Conservation (phyloP, 2,113 vertebrate species). For the Alethe castanea region DNA sequence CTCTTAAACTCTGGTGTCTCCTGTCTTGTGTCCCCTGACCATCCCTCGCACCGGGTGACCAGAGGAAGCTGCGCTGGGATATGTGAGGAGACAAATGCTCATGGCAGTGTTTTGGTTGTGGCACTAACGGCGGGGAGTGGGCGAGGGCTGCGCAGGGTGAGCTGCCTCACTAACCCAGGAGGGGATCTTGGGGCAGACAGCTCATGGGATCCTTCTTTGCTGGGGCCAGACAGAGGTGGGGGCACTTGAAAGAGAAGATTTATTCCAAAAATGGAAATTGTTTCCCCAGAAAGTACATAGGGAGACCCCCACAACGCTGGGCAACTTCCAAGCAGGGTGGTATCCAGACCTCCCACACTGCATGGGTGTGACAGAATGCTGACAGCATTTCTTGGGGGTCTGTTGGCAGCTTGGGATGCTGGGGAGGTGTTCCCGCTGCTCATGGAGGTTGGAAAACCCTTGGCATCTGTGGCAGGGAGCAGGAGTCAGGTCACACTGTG, state of each 20-base stretch:
- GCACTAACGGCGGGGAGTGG: conserved; percentile 29
- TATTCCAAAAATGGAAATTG: background rate
- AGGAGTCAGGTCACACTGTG: background rate
- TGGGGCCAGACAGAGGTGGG: background rate
- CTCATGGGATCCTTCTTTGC: background rate
- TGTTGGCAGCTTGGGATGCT: background rate
- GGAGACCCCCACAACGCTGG: background rate
- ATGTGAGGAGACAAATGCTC: conserved; percentile 84
- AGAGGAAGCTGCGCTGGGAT: conserved; percentile 99
- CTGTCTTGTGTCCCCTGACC: conserved; percentile 74
- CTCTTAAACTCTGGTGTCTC: conserved; percentile 57
- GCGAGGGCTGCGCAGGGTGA: background rate
- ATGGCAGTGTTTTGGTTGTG: conserved; percentile 27
- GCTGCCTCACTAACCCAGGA: background rate
- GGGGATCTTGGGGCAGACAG: background rate
- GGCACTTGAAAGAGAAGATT: background rate
- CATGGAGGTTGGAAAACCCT: background rate
- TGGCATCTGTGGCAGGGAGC: background rate
- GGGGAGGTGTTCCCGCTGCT: background rate
- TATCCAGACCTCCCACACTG: background rate
- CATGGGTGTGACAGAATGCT: background rate
- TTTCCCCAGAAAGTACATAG: background rate
- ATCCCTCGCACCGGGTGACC: conserved; percentile 68
- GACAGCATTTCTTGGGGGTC: background rate
- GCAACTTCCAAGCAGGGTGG: background rate